A percentile compares a stretch with the other conserved stretches of the same genome.
phyloP scores from a whole-genome alignment of 2,888 invertebrate genomes.

The Leptothorax acervorum region DNA sequence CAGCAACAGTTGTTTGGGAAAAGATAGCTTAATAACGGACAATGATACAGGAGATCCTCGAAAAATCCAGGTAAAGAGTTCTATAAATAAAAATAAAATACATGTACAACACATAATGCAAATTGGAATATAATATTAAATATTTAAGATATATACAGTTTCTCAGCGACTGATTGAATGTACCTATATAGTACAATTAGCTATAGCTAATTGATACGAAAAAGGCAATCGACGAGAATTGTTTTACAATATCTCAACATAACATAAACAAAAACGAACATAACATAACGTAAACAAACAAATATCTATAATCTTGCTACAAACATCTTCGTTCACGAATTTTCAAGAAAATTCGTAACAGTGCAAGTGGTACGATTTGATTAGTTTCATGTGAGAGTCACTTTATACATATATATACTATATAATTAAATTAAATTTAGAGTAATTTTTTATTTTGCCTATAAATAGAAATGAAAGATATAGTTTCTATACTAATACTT shows the following conservation, averaged over 20 bases:
- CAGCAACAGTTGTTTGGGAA: slow-evolving; percentile 11
- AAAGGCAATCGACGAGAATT: background rate
- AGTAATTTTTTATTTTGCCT: background rate
- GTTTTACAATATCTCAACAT: background rate
- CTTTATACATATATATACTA: background rate
- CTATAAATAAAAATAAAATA: background rate
- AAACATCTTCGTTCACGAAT: background rate
- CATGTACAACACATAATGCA: background rate
- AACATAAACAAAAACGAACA: background rate
- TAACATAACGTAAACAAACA: background rate
- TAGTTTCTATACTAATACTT: background rate
- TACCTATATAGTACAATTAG: background rate
- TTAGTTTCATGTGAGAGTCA: no score
- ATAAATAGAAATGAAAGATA: background rate
- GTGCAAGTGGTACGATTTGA: background rate
- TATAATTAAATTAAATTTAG: background rate
- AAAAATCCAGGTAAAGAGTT: slow-evolving; percentile 8
- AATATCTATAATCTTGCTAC: background rate
- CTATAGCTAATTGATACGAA: background rate
- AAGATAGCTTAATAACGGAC: background rate
- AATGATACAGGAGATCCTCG: background rate
- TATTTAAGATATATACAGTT: background rate
- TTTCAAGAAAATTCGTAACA: background rate
- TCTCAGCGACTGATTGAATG: background rate
- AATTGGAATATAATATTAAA: background rate